Percentiles rank a stretch among this genome's conserved stretches.
Evolutionary conservation across 2,888 invertebrate species (phyloP).

Genomic region (Smittia aterrima): DNA sequence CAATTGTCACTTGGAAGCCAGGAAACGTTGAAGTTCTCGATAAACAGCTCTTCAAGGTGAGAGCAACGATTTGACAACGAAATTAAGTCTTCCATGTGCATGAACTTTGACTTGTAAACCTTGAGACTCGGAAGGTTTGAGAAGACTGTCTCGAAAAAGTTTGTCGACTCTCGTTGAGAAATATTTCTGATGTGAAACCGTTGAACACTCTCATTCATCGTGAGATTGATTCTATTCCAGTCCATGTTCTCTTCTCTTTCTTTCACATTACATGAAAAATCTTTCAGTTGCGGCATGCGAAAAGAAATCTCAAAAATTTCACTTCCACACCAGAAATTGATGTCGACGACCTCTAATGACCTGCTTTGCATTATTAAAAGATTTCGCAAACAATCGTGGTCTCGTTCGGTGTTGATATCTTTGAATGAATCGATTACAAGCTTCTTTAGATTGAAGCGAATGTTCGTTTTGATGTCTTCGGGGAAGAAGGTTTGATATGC

Average conservation of each 20-base stretch:
- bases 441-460: not conserved
- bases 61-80: not conserved
- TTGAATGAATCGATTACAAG: not conserved
- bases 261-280: not conserved
- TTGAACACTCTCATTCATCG: not conserved
- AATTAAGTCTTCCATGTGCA: not conserved
- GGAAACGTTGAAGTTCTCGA: not conserved
- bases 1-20: not conserved
- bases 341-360: not conserved
- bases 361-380: not conserved
- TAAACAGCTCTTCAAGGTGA: not conserved
- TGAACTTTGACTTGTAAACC: not conserved
- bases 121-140: not conserved
- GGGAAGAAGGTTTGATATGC: too few species aligned
- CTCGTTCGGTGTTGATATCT: not conserved
- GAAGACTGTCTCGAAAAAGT: not conserved
- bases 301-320: not conserved
- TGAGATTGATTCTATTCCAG: not conserved
- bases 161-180: not conserved
- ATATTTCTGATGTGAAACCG: not conserved
- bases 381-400: not conserved
- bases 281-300: not conserved
- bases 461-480: too few species aligned
- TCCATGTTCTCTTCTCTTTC: not conserved
- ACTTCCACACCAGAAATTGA: not conserved